A percentile compares a stretch with the other conserved stretches of the same genome.
These are phyloP conservation scores for Apantesis nais DNA, from an alignment of 2,888 invertebrate genomes.

Conservation along the genomic window DNA sequence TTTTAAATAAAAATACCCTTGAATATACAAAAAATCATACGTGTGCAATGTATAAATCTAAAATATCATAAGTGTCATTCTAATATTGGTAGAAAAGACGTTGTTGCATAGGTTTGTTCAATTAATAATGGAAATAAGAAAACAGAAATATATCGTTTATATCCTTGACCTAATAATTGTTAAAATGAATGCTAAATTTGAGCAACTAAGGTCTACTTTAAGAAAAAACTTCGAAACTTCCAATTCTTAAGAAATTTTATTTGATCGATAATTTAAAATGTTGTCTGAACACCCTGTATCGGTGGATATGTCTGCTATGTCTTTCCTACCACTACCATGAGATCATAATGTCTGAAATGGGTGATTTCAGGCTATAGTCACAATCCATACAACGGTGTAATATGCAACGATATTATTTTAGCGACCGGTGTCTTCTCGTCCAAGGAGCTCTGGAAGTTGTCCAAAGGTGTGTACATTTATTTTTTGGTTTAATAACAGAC, in stretches of 20 bases:
- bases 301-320: constrained; percentile 3
- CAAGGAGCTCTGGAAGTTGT: constrained; percentile 99
- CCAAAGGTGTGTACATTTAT: constrained; percentile 90
- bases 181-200: neutral
- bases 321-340: constrained; percentile 29
- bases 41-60: constrained; percentile 7
- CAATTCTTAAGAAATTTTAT: neutral
- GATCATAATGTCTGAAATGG: constrained; percentile 61
- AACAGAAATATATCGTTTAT: neutral
- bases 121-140: neutral
- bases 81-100: constrained; percentile 13
- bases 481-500: neutral
- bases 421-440: constrained; percentile 99
- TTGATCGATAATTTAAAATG: neutral
- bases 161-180: neutral
- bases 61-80: constrained; percentile 6
- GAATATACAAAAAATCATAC: neutral
- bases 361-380: constrained; percentile 91
- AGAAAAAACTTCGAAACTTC: neutral
- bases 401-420: constrained; percentile 99
- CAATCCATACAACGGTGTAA: constrained; percentile 99
- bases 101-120: neutral
- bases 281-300: neutral
- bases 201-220: neutral
- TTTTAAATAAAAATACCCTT: neutral